A percentile compares a stretch with the other conserved stretches of the same genome.
These are phyloP conservation scores for Morus bassanus DNA, from an alignment of 2,797 vertebrate genomes.

Conservation along the genomic window DNA sequence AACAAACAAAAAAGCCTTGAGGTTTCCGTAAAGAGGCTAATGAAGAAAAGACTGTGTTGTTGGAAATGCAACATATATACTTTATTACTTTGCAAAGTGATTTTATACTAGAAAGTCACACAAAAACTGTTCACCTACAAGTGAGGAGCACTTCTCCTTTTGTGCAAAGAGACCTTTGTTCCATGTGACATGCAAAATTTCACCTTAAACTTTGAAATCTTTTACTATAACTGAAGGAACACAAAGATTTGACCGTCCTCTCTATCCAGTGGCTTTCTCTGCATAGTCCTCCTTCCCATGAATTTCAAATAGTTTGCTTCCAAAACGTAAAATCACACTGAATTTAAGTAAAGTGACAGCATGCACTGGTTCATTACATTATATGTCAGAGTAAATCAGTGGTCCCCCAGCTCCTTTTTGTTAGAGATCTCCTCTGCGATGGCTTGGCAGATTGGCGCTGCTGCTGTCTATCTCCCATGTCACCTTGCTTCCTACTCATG, in stretches of 20 bases:
- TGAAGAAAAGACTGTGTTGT: not conserved
- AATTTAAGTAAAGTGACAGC: slow-evolving; percentile 50
- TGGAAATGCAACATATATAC: not conserved
- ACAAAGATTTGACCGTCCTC: not conserved
- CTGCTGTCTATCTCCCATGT: not conserved
- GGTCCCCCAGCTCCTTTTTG: slow-evolving; percentile 12
- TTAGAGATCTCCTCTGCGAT: not conserved
- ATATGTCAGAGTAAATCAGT: slow-evolving; percentile 50
- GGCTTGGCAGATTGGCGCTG: slow-evolving; percentile 33
- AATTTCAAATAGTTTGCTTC: slow-evolving; percentile 43
- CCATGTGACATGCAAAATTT: not conserved
- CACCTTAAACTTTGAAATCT: not conserved
- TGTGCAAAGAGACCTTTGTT: not conserved
- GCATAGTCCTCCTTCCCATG: not conserved
- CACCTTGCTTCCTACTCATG: slow-evolving; percentile 30
- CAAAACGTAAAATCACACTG: slow-evolving; percentile 49
- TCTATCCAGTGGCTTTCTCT: not conserved
- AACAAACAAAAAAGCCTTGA: not conserved
- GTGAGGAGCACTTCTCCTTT: not conserved
- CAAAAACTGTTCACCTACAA: not conserved
- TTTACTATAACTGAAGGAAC: not conserved
- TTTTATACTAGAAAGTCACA: not conserved
- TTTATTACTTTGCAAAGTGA: not conserved
- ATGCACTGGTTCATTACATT: slow-evolving; percentile 49
- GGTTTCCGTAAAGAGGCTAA: not conserved